phyloP scores from a whole-genome alignment of 2,797 vertebrate species.

The Galagoides demidoff region DNA sequence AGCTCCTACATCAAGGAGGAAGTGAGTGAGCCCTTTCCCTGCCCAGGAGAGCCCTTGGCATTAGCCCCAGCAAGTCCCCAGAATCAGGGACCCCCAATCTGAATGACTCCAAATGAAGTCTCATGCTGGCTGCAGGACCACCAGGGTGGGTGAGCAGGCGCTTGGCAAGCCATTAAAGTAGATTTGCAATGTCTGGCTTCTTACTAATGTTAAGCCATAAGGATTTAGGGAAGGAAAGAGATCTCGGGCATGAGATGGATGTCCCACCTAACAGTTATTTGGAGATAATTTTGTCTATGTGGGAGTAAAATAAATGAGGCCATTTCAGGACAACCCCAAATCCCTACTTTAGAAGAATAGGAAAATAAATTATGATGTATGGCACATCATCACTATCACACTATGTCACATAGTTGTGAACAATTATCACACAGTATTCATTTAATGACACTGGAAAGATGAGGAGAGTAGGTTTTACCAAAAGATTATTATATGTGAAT shows the following conservation, averaged over 20 bases:
- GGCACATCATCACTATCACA: not conserved
- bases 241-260: slow-evolving; percentile 16
- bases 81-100: not conserved
- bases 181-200: not conserved
- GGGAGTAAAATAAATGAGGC: slow-evolving; percentile 36
- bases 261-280: slow-evolving; percentile 19
- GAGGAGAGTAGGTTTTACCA: not conserved
- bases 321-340: slow-evolving; percentile 35
- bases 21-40: not conserved
- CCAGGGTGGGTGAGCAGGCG: not conserved
- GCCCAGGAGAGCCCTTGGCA: not conserved
- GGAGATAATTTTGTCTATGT: slow-evolving; percentile 32
- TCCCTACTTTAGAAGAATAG: slow-evolving; percentile 9
- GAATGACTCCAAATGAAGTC: not conserved
- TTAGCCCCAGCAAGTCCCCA: not conserved
- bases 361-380: not conserved
- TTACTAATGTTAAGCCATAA: not conserved
- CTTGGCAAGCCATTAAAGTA: not conserved
- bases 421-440: not conserved
- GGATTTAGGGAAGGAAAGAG: not conserved
- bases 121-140: not conserved
- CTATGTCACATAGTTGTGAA: not conserved
- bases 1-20: not conserved
- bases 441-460: not conserved
- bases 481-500: not conserved